Evolutionary conservation across 1,140 invertebrate genomes (phyloP), one percentile per base, ranked within the genome.

Genomic region (Ephestia elutella): DNA sequence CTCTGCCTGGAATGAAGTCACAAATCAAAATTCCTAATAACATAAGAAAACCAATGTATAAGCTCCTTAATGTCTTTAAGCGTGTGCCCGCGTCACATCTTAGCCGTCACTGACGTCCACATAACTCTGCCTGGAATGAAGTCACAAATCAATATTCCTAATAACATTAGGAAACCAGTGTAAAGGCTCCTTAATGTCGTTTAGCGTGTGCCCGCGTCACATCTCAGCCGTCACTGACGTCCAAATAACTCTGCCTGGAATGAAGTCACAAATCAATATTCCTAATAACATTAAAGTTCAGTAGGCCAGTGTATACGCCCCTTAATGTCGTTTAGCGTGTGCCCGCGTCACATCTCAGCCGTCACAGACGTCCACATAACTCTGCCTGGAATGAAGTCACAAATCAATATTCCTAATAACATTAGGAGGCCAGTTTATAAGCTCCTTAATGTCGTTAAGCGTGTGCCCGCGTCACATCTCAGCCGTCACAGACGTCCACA

Each of bases 111-210:
- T 49, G 53, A 66, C 58, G 68, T 54, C 63, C 59, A 65, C 71
- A 80, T 80, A 78, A 78, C 57, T 80, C 70, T 63, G 59, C 56
- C 66, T 56, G 68, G 65, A 73, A 82, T 80, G 71, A 75, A 82
- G 77, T 68, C 62, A 74, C 77, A 82, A 82, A 80, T 82, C 71
- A 60, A n/a, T n/a, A n/a, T n/a, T n/a, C n/a, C n/a, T n/a, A n/a
- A n/a, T n/a, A n/a, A n/a, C n/a, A n/a, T n/a, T n/a, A n/a, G n/a
- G n/a, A 60, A 60, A 32, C 7, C 2, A 25, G 7, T 25, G 21
- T 25, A 7, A 25, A 25, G 21, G 7, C 21, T 25, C 59, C 56
- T 53, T 66, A 59, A 60, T 48, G 57, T 57, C 60, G 48, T 74
- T 71, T 71, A 73, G 73, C 73, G 68, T 75, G 75, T 71, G 68